Evolutionary conservation across 1,140 invertebrate genomes (phyloP).

Genomic region (Achroia grisella): DNA sequence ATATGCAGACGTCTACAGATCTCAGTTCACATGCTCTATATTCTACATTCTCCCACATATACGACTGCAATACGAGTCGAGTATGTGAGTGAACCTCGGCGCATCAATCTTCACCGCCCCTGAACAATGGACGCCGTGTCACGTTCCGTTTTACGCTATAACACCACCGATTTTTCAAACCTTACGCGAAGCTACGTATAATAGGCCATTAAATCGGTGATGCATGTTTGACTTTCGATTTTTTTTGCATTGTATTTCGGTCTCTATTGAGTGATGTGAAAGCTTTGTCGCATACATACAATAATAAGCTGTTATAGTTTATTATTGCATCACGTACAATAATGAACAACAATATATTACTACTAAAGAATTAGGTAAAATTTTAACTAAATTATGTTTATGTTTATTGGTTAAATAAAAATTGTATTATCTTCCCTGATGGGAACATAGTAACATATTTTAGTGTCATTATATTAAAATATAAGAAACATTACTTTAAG

Average conservation of each 20-base stretch:
- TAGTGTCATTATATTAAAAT: no score
- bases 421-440: no score
- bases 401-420: no score
- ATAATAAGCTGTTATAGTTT: no score
- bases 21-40: constrained; percentile 50
- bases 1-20: no score
- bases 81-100: constrained; percentile 23
- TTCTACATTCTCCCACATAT: constrained; percentile 37
- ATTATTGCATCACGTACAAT: no score
- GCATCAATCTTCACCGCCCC: constrained; percentile 39
- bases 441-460: no score
- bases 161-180: constrained; percentile 22
- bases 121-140: constrained; percentile 40
- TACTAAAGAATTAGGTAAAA: no score
- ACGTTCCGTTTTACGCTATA: constrained; percentile 29
- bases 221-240: constrained; percentile 25
- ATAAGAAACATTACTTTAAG: no score
- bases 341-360: no score
- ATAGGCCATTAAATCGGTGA: constrained; percentile 12
- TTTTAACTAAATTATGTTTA: no score
- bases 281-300: neutral
- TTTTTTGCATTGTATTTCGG: constrained; percentile 4
- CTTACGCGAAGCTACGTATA: constrained; percentile 14
- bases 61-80: constrained; percentile 11
- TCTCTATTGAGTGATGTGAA: neutral